Percentiles rank a stretch among this genome's conserved stretches.
Conservation (phyloP, 2,113 vertebrate species). For the Entelurus aequoreus region DNA sequence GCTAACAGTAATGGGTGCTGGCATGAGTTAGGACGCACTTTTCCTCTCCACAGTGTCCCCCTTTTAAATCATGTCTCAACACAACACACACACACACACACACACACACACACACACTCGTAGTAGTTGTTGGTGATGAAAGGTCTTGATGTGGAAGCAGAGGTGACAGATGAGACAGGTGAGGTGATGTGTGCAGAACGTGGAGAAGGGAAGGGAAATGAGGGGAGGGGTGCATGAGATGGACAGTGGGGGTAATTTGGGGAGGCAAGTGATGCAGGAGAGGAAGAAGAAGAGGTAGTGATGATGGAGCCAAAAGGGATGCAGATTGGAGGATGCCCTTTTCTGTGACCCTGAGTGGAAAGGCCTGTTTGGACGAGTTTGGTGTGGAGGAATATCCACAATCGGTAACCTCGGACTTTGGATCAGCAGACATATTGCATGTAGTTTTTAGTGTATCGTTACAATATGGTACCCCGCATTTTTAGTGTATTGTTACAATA, state of each 20-base stretch:
- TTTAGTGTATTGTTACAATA: no score
- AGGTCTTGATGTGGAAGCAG: constrained; percentile 25
- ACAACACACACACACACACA: background rate
- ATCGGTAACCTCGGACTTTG: no score
- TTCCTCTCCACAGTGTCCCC: background rate
- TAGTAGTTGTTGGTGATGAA: constrained; percentile 23
- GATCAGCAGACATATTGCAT: no score
- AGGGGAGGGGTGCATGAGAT: constrained; percentile 14
- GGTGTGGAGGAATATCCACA: no score
- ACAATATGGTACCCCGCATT: no score
- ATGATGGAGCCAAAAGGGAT: background rate
- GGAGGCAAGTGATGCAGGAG: constrained; percentile 29
- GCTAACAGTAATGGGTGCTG: constrained; percentile 13
- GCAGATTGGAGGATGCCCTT: background rate
- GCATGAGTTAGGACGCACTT: constrained; percentile 2
- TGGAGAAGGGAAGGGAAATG: background rate
- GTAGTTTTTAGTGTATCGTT: no score
- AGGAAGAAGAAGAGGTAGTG: background rate
- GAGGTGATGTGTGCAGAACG: constrained; percentile 16
- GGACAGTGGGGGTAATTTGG: constrained; percentile 40
- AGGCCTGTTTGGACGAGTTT: no score
- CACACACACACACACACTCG: constrained; percentile 7
- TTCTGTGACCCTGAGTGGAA: no score
- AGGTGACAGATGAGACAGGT: constrained; percentile 41
- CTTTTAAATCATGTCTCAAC: background rate